These are phyloP conservation scores for Bothrops jararaca DNA, from an alignment of 2,113 vertebrate species.

Conservation along the genomic window DNA sequence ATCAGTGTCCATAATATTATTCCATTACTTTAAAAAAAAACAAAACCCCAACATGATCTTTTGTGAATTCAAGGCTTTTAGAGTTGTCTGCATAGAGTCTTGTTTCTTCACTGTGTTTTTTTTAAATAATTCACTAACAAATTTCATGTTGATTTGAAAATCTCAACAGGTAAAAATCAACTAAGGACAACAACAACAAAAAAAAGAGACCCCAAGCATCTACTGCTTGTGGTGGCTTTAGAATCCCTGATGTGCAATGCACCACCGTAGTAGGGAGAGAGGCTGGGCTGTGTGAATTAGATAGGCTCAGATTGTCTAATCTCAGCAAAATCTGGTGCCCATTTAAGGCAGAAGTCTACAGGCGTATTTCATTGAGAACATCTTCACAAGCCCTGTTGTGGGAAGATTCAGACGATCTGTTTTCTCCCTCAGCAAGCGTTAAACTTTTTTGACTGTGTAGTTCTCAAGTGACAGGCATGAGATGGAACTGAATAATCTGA, in stretches of 20 bases:
- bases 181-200: conserved; percentile 37
- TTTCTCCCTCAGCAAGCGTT: neutral
- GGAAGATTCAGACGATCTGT: neutral
- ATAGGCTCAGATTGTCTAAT: conserved; percentile 69
- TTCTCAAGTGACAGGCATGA: neutral
- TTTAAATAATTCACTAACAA: conserved; percentile 56
- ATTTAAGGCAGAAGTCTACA: conserved; percentile 60
- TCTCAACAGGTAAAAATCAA: conserved; percentile 49
- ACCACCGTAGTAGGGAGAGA: conserved; percentile 56
- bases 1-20: conserved; percentile 52
- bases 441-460: neutral
- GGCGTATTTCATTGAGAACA: conserved; percentile 1
- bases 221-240: conserved; percentile 68
- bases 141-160: conserved; percentile 66
- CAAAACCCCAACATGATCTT: conserved; percentile 33
- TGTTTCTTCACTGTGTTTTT: conserved; percentile 59
- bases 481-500: neutral
- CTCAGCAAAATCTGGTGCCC: conserved; percentile 65
- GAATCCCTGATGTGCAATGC: conserved; percentile 72
- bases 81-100: conserved; percentile 76
- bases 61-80: conserved; percentile 62
- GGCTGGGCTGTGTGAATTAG: conserved; percentile 42
- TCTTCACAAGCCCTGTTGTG: neutral
- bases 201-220: conserved; percentile 42
- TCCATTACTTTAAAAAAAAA: conserved; percentile 53